phyloP scores from a whole-genome alignment of 2,797 vertebrate genomes.

The Telmatherina bonti region DNA sequence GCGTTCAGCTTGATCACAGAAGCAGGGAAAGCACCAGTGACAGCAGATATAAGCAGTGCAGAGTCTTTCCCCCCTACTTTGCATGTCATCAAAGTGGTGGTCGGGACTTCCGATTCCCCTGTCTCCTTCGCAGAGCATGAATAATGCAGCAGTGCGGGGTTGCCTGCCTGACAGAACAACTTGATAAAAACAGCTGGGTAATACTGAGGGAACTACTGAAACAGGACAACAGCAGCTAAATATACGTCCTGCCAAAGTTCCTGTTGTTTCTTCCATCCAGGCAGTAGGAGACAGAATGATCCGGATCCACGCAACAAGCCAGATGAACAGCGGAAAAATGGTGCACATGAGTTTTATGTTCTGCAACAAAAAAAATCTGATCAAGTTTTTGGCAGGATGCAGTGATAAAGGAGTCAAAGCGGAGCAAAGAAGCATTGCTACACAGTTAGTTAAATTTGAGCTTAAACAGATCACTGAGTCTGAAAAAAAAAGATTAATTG shows the following conservation, averaged over 20 bases:
- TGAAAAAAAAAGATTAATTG: not conserved
- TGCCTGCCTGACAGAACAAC: slow-evolving; percentile 73
- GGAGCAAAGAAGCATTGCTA: not conserved
- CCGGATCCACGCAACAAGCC: not conserved
- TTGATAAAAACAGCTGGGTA: slow-evolving; percentile 75
- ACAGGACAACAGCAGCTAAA: slow-evolving; percentile 62
- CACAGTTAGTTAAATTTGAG: not conserved
- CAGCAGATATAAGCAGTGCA: slow-evolving; percentile 61
- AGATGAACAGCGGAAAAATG: slow-evolving; percentile 8
- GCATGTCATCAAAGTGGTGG: slow-evolving; percentile 76
- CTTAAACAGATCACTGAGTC: not conserved
- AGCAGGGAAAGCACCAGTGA: slow-evolving; percentile 53
- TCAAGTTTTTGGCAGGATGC: not conserved
- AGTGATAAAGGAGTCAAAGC: not conserved
- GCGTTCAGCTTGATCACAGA: slow-evolving; percentile 61
- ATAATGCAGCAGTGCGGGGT: slow-evolving; percentile 79
- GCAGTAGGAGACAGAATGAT: slow-evolving; percentile 19
- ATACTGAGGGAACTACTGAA: slow-evolving; percentile 53
- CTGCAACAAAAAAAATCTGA: not conserved
- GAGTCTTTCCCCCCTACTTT: slow-evolving; percentile 57
- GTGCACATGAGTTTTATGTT: not conserved
- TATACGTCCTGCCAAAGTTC: slow-evolving; percentile 47
- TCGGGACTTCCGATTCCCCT: slow-evolving; percentile 74
- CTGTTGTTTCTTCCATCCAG: slow-evolving; percentile 27
- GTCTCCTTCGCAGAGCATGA: slow-evolving; percentile 75